These are phyloP conservation scores for Drosophila kuntzei DNA, from an alignment of 2,888 invertebrate genomes.

Conservation along the genomic window DNA sequence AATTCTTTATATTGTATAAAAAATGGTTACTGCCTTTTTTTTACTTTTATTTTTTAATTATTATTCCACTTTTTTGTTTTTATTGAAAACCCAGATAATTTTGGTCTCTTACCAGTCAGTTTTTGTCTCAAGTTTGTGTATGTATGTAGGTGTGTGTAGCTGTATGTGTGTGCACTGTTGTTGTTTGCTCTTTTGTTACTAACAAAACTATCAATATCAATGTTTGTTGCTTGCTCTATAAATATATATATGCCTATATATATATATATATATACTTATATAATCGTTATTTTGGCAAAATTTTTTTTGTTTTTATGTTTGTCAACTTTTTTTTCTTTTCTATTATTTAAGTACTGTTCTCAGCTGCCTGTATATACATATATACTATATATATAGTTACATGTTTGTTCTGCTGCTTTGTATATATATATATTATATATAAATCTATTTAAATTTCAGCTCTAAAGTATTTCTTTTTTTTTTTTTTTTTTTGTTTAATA, in stretches of 20 bases:
- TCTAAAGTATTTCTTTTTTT: conserved; percentile 73
- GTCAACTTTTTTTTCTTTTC: conserved; percentile 37
- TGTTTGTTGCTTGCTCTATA: conserved; percentile 70
- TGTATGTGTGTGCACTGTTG: conserved; percentile 49
- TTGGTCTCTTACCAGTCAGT: conserved; percentile 85
- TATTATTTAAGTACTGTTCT: conserved; percentile 56
- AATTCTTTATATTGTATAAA: conserved; percentile 72
- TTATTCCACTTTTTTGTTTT: conserved; percentile 58
- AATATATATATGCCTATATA: conserved; percentile 54
- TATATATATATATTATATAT: conserved; percentile 57
- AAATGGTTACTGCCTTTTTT: conserved; percentile 70
- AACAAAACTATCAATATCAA: conserved; percentile 79
- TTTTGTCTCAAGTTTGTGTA: conserved; percentile 77
- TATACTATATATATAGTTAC: conserved; percentile 40
- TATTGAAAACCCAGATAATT: conserved; percentile 85
- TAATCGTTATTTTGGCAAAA: conserved; percentile 62
- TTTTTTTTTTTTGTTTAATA: conserved; percentile 60
- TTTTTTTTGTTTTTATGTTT: conserved; percentile 26
- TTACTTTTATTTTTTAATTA: conserved; percentile 46
- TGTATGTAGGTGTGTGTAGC: conserved; percentile 28
- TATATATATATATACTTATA: conserved; percentile 42
- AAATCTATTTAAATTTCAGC: conserved; percentile 74
- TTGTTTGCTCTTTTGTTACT: conserved; percentile 54
- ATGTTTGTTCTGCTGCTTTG: conserved; percentile 55
- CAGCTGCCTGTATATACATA: conserved; percentile 63